Evolutionary conservation across 2,888 invertebrate genomes (phyloP).

Genomic region (Aporophyla lueneburgensis): DNA sequence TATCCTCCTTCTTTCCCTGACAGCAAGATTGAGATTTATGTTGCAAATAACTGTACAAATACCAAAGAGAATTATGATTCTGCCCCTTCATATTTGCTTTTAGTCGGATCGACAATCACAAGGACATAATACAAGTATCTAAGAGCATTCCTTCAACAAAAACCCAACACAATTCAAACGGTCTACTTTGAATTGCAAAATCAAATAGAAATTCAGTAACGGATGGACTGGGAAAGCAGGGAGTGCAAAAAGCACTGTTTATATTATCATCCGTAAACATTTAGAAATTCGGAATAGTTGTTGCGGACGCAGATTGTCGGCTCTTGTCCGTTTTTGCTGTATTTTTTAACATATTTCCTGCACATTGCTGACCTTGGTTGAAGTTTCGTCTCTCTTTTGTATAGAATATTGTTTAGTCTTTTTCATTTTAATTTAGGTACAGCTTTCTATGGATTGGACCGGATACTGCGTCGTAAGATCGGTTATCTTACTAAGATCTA

Average conservation of each 20-base stretch:
- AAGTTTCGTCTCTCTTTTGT: not conserved
- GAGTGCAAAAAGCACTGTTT: slow-evolving; percentile 49
- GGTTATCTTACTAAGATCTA: no score
- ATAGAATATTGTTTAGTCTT: not conserved
- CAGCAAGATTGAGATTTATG: not conserved
- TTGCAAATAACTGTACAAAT: slow-evolving; percentile 5
- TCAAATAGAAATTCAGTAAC: slow-evolving; percentile 55
- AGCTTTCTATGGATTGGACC: not conserved
- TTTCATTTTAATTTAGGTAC: not conserved
- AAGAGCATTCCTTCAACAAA: slow-evolving; percentile 4
- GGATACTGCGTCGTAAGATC: not conserved
- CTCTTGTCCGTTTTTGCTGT: slow-evolving; percentile 18
- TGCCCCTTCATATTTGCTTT: not conserved
- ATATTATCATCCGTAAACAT: slow-evolving; percentile 49
- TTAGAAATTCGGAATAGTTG: slow-evolving; percentile 35
- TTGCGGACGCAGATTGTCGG: slow-evolving; percentile 37
- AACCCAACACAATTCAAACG: slow-evolving; percentile 32
- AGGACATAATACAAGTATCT: not conserved
- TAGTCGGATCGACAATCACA: not conserved
- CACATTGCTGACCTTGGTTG: slow-evolving; percentile 22
- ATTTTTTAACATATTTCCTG: slow-evolving; percentile 19
- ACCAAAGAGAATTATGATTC: not conserved
- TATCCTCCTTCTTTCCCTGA: not conserved
- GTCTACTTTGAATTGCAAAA: slow-evolving; percentile 56
- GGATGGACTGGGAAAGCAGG: slow-evolving; percentile 30